Conservation (phyloP, 2,888 invertebrate species). For the Acronicta alni region DNA sequence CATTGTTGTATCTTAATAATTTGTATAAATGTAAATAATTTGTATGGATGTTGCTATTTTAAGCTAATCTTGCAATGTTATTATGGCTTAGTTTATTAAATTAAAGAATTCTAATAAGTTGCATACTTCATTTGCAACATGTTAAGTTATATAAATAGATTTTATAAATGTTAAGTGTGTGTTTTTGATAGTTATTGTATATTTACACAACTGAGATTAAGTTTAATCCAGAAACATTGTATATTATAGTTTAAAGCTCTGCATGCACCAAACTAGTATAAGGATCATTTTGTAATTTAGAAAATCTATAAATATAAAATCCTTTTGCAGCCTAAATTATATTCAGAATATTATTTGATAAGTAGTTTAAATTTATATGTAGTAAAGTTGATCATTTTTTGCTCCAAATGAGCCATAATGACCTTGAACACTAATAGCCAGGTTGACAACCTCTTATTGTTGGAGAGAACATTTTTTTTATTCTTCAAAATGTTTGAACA, state of each 20-base stretch:
- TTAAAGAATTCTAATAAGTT: too few species aligned
- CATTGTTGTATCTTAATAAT: conserved; percentile 23
- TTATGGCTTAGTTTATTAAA: too few species aligned
- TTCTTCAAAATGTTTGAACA: conserved; percentile 5
- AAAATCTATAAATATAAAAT: not conserved
- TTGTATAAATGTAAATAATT: conserved; percentile 4
- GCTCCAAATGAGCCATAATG: conserved; percentile 26
- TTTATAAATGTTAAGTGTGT: too few species aligned
- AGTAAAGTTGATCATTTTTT: conserved; percentile 38
- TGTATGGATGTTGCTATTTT: not conserved
- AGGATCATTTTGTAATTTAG: too few species aligned
- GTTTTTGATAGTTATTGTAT: too few species aligned
- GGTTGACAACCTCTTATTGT: conserved; percentile 46
- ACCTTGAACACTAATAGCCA: conserved; percentile 48
- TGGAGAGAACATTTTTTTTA: conserved; percentile 24
- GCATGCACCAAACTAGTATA: too few species aligned
- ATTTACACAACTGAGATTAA: too few species aligned
- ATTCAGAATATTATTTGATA: too few species aligned
- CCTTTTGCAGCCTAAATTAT: conserved; percentile 6
- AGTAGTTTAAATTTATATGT: conserved; percentile 7
- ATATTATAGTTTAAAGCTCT: too few species aligned
- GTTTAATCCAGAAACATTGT: too few species aligned
- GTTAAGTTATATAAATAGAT: too few species aligned
- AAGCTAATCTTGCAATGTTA: not conserved
- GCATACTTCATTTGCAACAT: too few species aligned